A percentile compares a stretch with the other conserved stretches of the same genome.
These are phyloP conservation scores for Rhodinocichla rosea DNA, from an alignment of 2,113 vertebrate genomes.

Conservation along the genomic window DNA sequence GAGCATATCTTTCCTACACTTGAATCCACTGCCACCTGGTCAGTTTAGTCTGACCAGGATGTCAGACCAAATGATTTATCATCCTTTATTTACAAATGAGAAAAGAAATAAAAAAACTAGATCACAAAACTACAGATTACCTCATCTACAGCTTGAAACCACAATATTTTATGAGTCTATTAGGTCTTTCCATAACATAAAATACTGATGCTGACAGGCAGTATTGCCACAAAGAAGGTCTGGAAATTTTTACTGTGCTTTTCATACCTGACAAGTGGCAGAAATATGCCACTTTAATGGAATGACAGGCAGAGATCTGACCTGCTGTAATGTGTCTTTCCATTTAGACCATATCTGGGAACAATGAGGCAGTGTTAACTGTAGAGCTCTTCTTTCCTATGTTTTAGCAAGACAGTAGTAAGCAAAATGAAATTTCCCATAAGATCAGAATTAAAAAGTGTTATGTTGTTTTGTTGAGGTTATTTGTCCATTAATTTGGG, in stretches of 20 bases:
- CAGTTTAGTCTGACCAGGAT: background rate
- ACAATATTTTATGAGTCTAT: constrained; percentile 2
- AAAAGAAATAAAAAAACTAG: background rate
- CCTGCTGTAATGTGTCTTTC: constrained; percentile 36
- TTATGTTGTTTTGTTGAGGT: background rate
- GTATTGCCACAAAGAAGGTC: background rate
- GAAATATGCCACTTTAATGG: constrained; percentile 51
- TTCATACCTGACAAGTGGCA: constrained; percentile 50
- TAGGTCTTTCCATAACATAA: background rate
- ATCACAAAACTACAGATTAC: background rate
- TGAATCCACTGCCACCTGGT: background rate
- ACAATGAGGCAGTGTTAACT: background rate
- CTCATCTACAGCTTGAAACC: background rate
- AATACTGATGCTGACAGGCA: constrained; percentile 29
- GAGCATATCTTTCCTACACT: background rate
- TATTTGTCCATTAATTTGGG: background rate
- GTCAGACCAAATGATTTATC: background rate
- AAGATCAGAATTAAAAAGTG: background rate
- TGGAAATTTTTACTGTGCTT: constrained; percentile 35
- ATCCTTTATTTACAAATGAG: constrained; percentile 7
- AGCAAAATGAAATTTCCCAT: background rate
- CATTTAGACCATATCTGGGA: background rate
- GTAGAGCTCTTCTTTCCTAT: background rate
- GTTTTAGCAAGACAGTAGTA: background rate
- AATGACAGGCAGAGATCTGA: constrained; percentile 45